A percentile compares a stretch with the other conserved stretches of the same genome.
phyloP scores from a whole-genome alignment of 2,113 vertebrate species.

The Ploceus nigricollis region DNA sequence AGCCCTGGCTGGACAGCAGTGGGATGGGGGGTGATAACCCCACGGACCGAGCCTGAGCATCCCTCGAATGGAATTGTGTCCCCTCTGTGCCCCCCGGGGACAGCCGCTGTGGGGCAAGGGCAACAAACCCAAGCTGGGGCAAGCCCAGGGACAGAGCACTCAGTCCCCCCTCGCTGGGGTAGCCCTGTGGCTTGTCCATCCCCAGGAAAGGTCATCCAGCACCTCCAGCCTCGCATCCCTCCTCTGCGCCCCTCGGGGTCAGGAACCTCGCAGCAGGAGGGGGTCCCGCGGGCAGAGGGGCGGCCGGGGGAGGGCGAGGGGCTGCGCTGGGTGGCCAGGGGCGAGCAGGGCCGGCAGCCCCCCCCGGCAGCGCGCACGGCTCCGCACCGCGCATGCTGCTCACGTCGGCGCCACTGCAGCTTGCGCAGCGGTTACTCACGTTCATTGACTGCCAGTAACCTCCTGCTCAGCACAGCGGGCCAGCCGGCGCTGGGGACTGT shows the following conservation, averaged over 20 bases:
- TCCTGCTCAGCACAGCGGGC: not conserved
- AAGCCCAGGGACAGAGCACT: not conserved
- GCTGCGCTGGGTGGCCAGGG: not conserved
- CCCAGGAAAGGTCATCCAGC: not conserved
- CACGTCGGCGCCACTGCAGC: constrained; percentile 60
- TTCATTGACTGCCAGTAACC: constrained; percentile 72
- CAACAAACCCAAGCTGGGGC: not conserved
- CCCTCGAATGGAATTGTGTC: accelerated
- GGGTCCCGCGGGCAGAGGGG: not conserved
- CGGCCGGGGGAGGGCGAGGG: not conserved
- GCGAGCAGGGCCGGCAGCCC: not conserved
- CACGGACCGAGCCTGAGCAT: not conserved
- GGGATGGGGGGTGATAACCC: not conserved
- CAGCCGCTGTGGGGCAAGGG: accelerated
- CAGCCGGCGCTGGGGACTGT: not conserved
- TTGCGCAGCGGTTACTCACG: constrained; percentile 58
- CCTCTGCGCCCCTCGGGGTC: not conserved
- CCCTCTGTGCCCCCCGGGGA: not conserved
- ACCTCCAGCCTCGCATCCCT: accelerated
- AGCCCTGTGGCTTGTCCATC: accelerated
- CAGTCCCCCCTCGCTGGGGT: accelerated
- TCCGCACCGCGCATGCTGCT: constrained; percentile 30
- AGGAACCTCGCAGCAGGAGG: accelerated
- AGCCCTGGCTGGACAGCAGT: not conserved
- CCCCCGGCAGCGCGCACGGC: not conserved